A percentile compares a stretch with the other conserved stretches of the same genome.
Evolutionary conservation across 2,113 vertebrate species (phyloP).

Genomic region (Solea solea): DNA sequence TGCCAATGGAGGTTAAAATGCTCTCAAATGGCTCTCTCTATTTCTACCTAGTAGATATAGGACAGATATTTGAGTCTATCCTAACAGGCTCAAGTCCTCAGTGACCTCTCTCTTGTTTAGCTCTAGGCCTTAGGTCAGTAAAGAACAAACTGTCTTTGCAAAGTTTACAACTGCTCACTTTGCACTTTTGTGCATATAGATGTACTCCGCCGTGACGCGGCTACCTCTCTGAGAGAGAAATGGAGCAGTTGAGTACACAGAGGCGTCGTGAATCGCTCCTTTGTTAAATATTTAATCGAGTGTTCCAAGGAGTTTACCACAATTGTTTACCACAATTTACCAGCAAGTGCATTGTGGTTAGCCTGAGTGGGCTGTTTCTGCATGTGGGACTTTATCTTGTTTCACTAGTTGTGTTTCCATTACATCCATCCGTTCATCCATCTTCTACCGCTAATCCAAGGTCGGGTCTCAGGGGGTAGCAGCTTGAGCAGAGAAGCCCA

Average conservation of each 20-base stretch:
- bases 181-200: conserved; percentile 58
- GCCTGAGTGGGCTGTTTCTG: conserved; percentile 58
- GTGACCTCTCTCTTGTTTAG: conserved; percentile 72
- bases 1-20: conserved; percentile 71
- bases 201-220: conserved; percentile 39
- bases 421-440: no score
- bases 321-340: conserved; percentile 75
- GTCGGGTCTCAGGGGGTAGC: no score
- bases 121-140: conserved; percentile 75
- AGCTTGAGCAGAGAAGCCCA: no score
- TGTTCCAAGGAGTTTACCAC: conserved; percentile 68
- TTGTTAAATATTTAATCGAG: conserved; percentile 77
- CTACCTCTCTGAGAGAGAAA: conserved; percentile 48
- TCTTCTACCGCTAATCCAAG: no score
- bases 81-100: conserved; percentile 64
- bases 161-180: conserved; percentile 73
- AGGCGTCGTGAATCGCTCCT: conserved; percentile 45
- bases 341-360: conserved; percentile 67
- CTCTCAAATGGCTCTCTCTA: conserved; percentile 63
- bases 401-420: no score
- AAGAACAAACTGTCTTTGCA: conserved; percentile 76
- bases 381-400: conserved; percentile 11
- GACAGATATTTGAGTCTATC: conserved; percentile 74
- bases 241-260: conserved; percentile 45
- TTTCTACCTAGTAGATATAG: conserved; percentile 72